Evolutionary conservation across 1,140 invertebrate species (phyloP).

Genomic region (Cydia strobilella): DNA sequence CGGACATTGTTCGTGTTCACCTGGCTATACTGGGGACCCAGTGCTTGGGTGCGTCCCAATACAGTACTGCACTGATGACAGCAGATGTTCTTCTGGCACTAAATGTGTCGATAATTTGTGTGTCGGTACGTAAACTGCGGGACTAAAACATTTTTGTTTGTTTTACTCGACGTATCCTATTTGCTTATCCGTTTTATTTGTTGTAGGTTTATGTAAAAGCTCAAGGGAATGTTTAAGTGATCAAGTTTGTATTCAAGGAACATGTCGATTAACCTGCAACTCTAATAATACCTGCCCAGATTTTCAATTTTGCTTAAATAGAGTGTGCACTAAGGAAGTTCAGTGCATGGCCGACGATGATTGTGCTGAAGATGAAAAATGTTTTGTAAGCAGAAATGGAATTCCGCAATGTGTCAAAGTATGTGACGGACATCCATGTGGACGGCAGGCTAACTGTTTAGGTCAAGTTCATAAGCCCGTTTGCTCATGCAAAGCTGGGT

Average conservation of each 20-base stretch:
- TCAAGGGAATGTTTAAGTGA: constrained; percentile 89
- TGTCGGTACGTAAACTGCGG: constrained; percentile 79
- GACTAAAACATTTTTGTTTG: constrained; percentile 33
- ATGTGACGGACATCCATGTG: constrained; percentile 88
- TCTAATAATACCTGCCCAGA: constrained; percentile 88
- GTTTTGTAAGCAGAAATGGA: constrained; percentile 82
- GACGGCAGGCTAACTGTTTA: constrained; percentile 89
- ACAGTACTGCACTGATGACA: constrained; percentile 88
- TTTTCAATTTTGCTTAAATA: constrained; percentile 90
- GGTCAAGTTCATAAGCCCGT: constrained; percentile 85
- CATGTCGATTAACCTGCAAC: constrained; percentile 90
- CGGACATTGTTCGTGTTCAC: constrained; percentile 89
- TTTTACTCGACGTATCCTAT: constrained; percentile 29
- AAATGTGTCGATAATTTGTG: constrained; percentile 91
- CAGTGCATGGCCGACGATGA: constrained; percentile 86
- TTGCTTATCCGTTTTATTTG: constrained; percentile 21
- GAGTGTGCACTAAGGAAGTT: constrained; percentile 90
- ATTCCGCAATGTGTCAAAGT: constrained; percentile 86
- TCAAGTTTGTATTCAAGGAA: constrained; percentile 89
- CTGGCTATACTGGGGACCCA: constrained; percentile 92
- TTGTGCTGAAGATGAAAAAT: constrained; percentile 82
- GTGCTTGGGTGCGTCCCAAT: constrained; percentile 89
- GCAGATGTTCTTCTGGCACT: constrained; percentile 89
- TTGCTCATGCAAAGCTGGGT: constrained; percentile 89
- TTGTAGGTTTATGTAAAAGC: constrained; percentile 85